These are phyloP conservation scores for Pomacea canaliculata DNA, from an alignment of 2,888 invertebrate genomes.

Conservation along the genomic window DNA sequence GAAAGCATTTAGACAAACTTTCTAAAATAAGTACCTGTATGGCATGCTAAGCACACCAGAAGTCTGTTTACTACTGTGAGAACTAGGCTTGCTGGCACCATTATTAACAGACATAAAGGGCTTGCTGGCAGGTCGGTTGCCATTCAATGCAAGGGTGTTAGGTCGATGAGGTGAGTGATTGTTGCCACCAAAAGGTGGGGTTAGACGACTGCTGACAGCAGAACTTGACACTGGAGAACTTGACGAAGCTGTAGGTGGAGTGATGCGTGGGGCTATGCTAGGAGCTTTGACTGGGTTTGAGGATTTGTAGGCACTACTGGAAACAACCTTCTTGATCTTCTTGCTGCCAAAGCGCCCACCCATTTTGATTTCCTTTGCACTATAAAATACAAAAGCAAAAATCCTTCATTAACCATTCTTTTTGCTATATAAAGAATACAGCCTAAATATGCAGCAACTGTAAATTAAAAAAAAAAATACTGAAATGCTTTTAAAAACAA, in stretches of 20 bases:
- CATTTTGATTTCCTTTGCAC: slow-evolving; percentile 26
- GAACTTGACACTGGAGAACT: background rate
- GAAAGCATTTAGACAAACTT: no score
- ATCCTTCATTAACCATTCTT: no score
- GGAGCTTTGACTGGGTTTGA: background rate
- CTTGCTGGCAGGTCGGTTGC: background rate
- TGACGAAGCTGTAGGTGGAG: background rate
- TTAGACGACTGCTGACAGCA: background rate
- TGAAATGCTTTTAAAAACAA: no score
- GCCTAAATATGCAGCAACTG: no score
- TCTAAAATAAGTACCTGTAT: slow-evolving; percentile 24
- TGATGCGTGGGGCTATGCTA: background rate
- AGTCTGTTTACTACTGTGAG: slow-evolving; percentile 19
- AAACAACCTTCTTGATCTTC: slow-evolving; percentile 21
- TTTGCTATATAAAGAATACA: no score
- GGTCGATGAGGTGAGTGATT: background rate
- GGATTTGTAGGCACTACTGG: slow-evolving; percentile 13
- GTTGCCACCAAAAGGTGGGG: background rate
- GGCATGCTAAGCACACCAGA: slow-evolving; percentile 33
- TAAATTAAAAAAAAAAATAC: no score
- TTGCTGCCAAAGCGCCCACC: slow-evolving; percentile 21
- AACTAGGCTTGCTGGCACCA: slow-evolving; percentile 1
- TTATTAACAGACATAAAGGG: background rate
- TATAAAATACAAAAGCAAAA: background rate
- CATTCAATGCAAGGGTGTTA: background rate